Evolutionary conservation across 2,888 invertebrate genomes (phyloP), one percentile per base, ranked within the genome.

Genomic region (Rhorus exstirpatorius): DNA sequence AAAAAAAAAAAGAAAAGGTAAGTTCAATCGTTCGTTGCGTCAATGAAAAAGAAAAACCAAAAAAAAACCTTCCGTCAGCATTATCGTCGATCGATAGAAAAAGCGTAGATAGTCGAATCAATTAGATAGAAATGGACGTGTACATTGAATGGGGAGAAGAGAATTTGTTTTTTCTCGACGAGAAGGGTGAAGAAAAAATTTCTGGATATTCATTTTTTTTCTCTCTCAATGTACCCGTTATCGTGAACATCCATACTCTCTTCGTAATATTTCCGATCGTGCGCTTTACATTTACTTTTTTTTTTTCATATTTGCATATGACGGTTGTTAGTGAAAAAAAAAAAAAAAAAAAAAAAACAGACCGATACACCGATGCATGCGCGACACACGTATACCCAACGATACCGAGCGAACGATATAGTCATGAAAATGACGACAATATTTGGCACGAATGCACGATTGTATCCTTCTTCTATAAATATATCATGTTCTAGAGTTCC

Each of bases 361-460:
- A 61, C 0, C 46, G 26, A 70, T 49, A 63, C 55, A 75, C 49
- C 75, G 10, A 46, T 75, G 80, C 75, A 80, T 76, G 80, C 26
- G 51, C 58, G 35, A 35, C 46, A 60, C 55, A n/a, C n/a, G n/a
- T n/a, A n/a, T n/a, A 63, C 65, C 60, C 58, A 55, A 75, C 46
- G 46, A 80, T n/a, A n/a, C n/a, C n/a, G 75, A 70, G 46, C 61
- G 63, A 58, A 10, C n/a, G n/a, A 14, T 19, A 14, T 31, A 38
- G 65, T 46, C 58, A 12, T 21, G 1, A 26, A 21, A 38, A 46
- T 10, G 4, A 38, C 31, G 41, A 49, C 51, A 26, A 61, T 44
- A 63, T 44, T 26, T 70, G 84, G 83, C 84, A 83, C 68, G 83
- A 77, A 65, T 83, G 84, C 83, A 83, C 78, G 84, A 77, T 35